Conservation (phyloP, 2,888 invertebrate genomes). For the Peribatodes rhomboidaria region DNA sequence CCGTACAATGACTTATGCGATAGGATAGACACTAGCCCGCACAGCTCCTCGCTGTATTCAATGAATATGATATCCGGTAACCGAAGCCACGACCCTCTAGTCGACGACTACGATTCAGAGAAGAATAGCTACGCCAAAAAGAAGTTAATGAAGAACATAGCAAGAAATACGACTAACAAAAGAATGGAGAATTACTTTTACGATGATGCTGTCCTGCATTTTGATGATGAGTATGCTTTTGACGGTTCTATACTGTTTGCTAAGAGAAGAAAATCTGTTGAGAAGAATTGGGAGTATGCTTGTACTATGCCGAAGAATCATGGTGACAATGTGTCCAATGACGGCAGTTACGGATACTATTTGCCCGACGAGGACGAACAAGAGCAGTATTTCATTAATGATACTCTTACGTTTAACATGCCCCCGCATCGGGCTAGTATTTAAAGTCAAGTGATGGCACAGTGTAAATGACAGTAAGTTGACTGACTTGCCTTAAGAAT, state of each 20-base stretch:
- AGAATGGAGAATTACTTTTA: slow-evolving; percentile 80
- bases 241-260: slow-evolving; percentile 82
- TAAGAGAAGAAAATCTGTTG: slow-evolving; percentile 80
- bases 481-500: background rate
- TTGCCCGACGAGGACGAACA: slow-evolving; percentile 77
- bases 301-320: slow-evolving; percentile 69
- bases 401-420: slow-evolving; percentile 79
- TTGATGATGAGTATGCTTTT: slow-evolving; percentile 82
- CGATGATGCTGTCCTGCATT: slow-evolving; percentile 80
- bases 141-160: slow-evolving; percentile 80
- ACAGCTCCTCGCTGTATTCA: slow-evolving; percentile 76
- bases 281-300: slow-evolving; percentile 70
- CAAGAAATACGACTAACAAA: slow-evolving; percentile 71
- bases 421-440: slow-evolving; percentile 83
- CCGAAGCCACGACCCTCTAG: slow-evolving; percentile 78
- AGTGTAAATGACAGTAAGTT: slow-evolving; percentile 20
- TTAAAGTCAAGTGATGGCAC: slow-evolving; percentile 54
- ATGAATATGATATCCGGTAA: slow-evolving; percentile 75
- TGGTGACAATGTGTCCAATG: slow-evolving; percentile 75
- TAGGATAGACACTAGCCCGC: slow-evolving; percentile 66
- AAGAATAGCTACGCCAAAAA: slow-evolving; percentile 80
- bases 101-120: slow-evolving; percentile 82
- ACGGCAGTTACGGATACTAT: slow-evolving; percentile 82
- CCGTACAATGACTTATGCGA: slow-evolving; percentile 67
- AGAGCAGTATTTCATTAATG: slow-evolving; percentile 76